Evolutionary conservation across 2,888 invertebrate species (phyloP), one percentile per base, ranked within the genome.

Genomic region (Meteorus colon): DNA sequence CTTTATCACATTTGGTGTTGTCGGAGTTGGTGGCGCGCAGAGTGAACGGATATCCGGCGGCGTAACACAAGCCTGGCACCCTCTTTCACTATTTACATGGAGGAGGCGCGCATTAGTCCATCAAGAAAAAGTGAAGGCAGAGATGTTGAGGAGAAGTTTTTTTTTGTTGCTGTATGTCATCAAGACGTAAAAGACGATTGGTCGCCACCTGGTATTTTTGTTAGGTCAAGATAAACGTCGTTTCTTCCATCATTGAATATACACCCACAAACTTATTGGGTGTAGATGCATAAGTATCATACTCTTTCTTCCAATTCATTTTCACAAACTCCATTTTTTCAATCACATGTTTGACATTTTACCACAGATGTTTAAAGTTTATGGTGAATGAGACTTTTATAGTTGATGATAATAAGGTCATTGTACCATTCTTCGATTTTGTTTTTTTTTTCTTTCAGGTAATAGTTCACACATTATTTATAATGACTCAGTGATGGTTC

Each of bases 31-130:
- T 78, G 78, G 55, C 60, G 78, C 77, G 79, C 81, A 80, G 84
- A 86, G 84, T 83, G 83, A 86, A 80, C 88, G 88, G 88, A 88
- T 88, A 88, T 88, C 88, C 88, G 88, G 88, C 86, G 77, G 74
- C 68, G 68, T 59, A 74, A 68, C 74, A 74, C 71, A 74, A 60
- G 59, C 59, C 12, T 37, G 34, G 19, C 24, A 27, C 68, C 59
- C 67, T 72, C 72, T 19, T 19, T 24, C 24, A 19, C 55, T 19
- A n/a, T 19, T 8, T 19, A 55, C 55, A 55, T 2, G 51, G 10
- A 24, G 55, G 27, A 51, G 63, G 79, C 60, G 68, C 69, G 68
- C 69, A 69, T 69, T 55, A n/a, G 55, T 10, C 69, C 29, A 69
- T 16, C n/a, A 27, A 67, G 29, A 67, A 41, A 37, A 67, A 63